Conservation (phyloP, 2,888 invertebrate species). For the Crematogaster levior region DNA sequence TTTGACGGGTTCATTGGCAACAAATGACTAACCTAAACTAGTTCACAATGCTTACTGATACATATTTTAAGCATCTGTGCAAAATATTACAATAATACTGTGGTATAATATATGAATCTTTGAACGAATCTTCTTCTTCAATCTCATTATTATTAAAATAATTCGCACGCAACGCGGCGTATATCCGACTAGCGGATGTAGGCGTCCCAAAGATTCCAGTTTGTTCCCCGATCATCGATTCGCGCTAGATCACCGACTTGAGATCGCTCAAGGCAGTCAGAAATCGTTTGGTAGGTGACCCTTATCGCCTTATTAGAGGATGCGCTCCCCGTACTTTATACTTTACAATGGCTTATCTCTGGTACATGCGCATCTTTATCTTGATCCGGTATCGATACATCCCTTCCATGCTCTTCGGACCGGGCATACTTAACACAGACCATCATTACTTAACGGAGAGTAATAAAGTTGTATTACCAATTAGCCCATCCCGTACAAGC, state of each 20-base stretch:
- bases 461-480: slow-evolving; percentile 83
- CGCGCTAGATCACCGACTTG: slow-evolving; percentile 39
- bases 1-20: slow-evolving; percentile 36
- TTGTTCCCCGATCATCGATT: slow-evolving; percentile 74
- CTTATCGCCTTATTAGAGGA: slow-evolving; percentile 83
- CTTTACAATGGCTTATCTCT: slow-evolving; percentile 68
- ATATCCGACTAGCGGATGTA: slow-evolving; percentile 61
- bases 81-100: slow-evolving; percentile 1
- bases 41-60: neutral
- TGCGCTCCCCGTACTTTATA: slow-evolving; percentile 77
- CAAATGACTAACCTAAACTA: neutral
- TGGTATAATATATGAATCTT: neutral
- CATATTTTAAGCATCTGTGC: neutral
- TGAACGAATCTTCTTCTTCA: neutral
- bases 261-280: slow-evolving; percentile 60
- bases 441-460: slow-evolving; percentile 82
- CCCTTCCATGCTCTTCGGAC: slow-evolving; percentile 79
- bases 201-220: slow-evolving; percentile 70
- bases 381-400: slow-evolving; percentile 70
- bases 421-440: slow-evolving; percentile 72
- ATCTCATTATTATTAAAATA: slow-evolving; percentile 38
- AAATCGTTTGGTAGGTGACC: slow-evolving; percentile 78
- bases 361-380: slow-evolving; percentile 73
- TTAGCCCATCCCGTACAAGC: slow-evolving; percentile 73
- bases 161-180: slow-evolving; percentile 52